Evolutionary conservation across 2,888 invertebrate genomes (phyloP).

Genomic region (Dimorphilus gyrociliatus): DNA sequence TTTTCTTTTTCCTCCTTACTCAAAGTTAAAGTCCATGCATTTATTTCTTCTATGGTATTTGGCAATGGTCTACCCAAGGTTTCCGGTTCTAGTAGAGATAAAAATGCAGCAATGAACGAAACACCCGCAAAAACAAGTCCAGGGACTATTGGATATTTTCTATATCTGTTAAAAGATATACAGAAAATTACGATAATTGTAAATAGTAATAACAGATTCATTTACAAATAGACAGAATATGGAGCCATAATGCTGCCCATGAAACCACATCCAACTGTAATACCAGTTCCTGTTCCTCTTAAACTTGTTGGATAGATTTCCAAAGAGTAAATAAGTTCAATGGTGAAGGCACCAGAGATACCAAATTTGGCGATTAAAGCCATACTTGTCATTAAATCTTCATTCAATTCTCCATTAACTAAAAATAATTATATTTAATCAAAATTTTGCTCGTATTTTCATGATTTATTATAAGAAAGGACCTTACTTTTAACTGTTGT

Average conservation of each 20-base stretch:
- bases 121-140: conserved; percentile 3
- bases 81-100: conserved; percentile 3
- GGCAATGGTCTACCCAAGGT: conserved; percentile 2
- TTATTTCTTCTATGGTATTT: conserved; percentile 3
- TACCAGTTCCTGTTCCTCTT: conserved; percentile 3
- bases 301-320: conserved; percentile 4
- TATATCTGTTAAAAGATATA: no score
- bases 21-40: no score
- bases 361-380: conserved; percentile 3
- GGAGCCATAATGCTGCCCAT: conserved; percentile 3
- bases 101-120: conserved; percentile 3
- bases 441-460: no score
- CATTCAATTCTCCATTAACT: conserved; percentile 1
- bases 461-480: no score
- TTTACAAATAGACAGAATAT: conserved; percentile 3
- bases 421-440: not conserved
- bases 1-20: no score
- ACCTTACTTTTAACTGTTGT: no score
- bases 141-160: no score
- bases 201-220: not conserved
- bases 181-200: not conserved
- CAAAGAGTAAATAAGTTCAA: conserved; percentile 5
- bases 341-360: conserved; percentile 4
- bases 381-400: conserved; percentile 1
- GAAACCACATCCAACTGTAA: conserved; percentile 2